Evolutionary conservation across 2,797 vertebrate genomes (phyloP).

Genomic region (Vireo griseus): DNA sequence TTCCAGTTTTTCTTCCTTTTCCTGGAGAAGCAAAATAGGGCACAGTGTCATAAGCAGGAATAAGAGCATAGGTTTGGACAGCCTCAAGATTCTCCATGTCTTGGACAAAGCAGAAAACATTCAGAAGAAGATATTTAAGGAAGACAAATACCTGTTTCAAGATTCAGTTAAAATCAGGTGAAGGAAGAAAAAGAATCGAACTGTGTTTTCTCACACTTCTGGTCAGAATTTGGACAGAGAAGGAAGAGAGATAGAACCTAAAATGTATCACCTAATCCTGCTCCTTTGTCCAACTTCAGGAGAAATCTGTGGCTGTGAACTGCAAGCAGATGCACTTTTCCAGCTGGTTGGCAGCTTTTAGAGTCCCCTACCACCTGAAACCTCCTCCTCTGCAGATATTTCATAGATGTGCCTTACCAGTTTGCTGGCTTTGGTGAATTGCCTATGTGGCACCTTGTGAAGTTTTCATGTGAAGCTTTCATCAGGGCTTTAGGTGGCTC

Average conservation of each 20-base stretch:
- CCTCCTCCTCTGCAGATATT: neutral
- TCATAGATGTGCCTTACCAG: neutral
- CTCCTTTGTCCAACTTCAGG: neutral
- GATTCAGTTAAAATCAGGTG: neutral
- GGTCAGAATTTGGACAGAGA: neutral
- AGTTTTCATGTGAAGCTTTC: neutral
- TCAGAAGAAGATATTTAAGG: neutral
- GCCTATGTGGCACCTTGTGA: neutral
- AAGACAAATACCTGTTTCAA: neutral
- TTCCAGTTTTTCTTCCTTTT: neutral
- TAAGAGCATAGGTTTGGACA: neutral
- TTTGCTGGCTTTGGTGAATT: neutral
- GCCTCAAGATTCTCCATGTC: neutral
- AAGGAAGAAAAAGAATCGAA: neutral
- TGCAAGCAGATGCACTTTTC: neutral
- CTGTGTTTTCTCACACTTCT: neutral
- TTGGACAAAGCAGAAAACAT: neutral
- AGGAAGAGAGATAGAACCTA: neutral
- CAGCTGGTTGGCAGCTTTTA: neutral
- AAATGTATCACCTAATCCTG: neutral
- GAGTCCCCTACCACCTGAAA: neutral
- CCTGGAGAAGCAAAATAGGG: neutral
- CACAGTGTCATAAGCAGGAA: neutral
- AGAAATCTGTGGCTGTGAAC: neutral
- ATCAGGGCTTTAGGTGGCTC: neutral